A percentile compares a stretch with the other conserved stretches of the same genome.
Conservation (phyloP, 1,140 invertebrate species). For the Meloidogyne chitwoodi region DNA sequence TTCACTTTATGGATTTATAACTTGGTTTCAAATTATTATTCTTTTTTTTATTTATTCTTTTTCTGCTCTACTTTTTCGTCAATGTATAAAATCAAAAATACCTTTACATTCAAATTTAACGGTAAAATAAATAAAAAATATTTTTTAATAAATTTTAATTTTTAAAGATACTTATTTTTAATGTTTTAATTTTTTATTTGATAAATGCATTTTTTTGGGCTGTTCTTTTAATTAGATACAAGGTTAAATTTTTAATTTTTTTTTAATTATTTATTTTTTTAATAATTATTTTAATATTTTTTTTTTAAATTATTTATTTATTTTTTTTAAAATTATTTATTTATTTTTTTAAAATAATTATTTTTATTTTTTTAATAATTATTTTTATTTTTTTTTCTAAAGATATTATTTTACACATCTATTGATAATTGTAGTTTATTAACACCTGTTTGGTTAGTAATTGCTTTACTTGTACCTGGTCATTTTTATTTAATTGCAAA, state of each 20-base stretch:
- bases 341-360: neutral
- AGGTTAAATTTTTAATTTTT: too few relatives aligned
- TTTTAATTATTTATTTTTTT: too few relatives aligned
- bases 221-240: too few relatives aligned
- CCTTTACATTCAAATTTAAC: neutral
- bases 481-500: constrained; percentile 12
- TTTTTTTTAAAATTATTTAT: too few relatives aligned
- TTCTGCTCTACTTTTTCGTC: neutral
- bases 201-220: too few relatives aligned
- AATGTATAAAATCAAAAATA: neutral
- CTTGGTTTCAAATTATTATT: too few relatives aligned
- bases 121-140: neutral
- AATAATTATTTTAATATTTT: too few relatives aligned
- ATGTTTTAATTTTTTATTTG: neutral
- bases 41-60: neutral
- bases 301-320: too few relatives aligned
- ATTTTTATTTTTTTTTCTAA: neutral
- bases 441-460: neutral
- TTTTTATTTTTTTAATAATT: neutral
- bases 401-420: neutral
- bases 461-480: neutral
- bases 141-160: too few relatives aligned
- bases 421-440: neutral
- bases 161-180: neutral
- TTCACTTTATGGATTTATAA: too few relatives aligned